These are phyloP conservation scores for Cheilosia vulpina DNA, from an alignment of 2,888 invertebrate species.

Conservation along the genomic window DNA sequence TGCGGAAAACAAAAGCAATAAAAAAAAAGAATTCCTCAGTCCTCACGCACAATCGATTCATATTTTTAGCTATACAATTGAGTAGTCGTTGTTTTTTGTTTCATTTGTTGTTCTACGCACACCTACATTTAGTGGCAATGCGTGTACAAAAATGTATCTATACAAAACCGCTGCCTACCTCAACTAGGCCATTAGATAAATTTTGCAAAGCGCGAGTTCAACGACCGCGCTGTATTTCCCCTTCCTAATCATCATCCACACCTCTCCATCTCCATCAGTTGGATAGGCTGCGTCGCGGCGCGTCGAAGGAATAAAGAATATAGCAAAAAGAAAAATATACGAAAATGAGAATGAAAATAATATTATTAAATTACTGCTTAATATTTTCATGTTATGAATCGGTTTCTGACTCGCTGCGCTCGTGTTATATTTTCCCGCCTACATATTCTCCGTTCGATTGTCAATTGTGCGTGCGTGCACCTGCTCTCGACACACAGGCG, in stretches of 20 bases:
- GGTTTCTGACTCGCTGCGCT: slow-evolving; percentile 26
- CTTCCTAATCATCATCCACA: slow-evolving; percentile 1
- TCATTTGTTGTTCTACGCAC: slow-evolving; percentile 67
- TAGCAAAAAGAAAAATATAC: slow-evolving; percentile 1
- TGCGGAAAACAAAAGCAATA: slow-evolving; percentile 13
- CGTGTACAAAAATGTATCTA: slow-evolving; percentile 45
- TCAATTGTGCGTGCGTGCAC: slow-evolving; percentile 68
- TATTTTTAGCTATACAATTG: slow-evolving; percentile 70
- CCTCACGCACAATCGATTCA: slow-evolving; percentile 72
- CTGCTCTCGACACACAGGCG: slow-evolving; percentile 26
- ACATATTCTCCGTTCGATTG: slow-evolving; percentile 20
- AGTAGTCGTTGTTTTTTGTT: slow-evolving; percentile 39
- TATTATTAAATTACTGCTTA: slow-evolving; percentile 70
- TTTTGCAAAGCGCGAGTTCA: slow-evolving; percentile 69
- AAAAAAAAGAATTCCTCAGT: slow-evolving; percentile 35
- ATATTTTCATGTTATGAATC: slow-evolving; percentile 64
- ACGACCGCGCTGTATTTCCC: slow-evolving; percentile 37
- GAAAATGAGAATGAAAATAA: slow-evolving; percentile 45
- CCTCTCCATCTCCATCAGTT: not conserved
- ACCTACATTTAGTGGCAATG: slow-evolving; percentile 48
- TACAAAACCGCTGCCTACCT: slow-evolving; percentile 71
- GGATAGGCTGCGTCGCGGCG: not conserved
- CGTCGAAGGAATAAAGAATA: slow-evolving; percentile 15
- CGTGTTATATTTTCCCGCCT: slow-evolving; percentile 14
- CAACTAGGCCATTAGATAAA: slow-evolving; percentile 75